Base-by-base conservation (phyloP, 2,113 vertebrate species). In the Platycercus adscitus region DNA sequence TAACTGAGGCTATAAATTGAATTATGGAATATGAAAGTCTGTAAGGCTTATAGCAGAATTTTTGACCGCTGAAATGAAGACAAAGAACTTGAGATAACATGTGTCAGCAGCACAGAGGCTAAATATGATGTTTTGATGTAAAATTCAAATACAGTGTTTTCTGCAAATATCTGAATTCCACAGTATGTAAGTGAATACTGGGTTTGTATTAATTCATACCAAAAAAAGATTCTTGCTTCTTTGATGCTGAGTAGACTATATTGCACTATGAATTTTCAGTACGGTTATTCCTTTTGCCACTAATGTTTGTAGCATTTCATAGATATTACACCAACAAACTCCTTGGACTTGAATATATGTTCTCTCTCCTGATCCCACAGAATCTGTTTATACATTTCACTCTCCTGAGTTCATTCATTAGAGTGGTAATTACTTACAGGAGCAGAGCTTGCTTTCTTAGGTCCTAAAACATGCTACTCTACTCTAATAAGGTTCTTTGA, bases 401-500 rank as follows among this genome's bases (percentile, higher is more conserved):
- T 91, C 69, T 91, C 43, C 28, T 35, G 26, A 86, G 52, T 94
- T 94, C 78, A 55, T 89, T 95, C 68, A 81, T 93, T 95, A 95
- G 39, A 88, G 43, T n/a, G 56, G 69, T 90, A 92, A 96, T 94
- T 94, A 86, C 73, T 91, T 86, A 56, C 31, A 95, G 92, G 56
- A 83, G 24, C 52, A 89, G 58, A 92, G 56, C 52, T 79, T 96
- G 72, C 56, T 81, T 91, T 86, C 88, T 94, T 78, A 68, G 70
- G 76, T 90, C 69, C 72, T 90, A 83, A 87, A 86, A 46, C 86
- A 61, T 69, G 55, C 52, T 86, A 77, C 73, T 64, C 49, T 73
- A 44, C 61, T 91, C 50, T 94, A 90, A 96, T 93, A 84, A 89
- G 44, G 52, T 94, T 93, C 88, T 96, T 92, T 92, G 92, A 96